phyloP scores from a whole-genome alignment of 2,797 vertebrate species.

The Pogonophryne albipinna region DNA sequence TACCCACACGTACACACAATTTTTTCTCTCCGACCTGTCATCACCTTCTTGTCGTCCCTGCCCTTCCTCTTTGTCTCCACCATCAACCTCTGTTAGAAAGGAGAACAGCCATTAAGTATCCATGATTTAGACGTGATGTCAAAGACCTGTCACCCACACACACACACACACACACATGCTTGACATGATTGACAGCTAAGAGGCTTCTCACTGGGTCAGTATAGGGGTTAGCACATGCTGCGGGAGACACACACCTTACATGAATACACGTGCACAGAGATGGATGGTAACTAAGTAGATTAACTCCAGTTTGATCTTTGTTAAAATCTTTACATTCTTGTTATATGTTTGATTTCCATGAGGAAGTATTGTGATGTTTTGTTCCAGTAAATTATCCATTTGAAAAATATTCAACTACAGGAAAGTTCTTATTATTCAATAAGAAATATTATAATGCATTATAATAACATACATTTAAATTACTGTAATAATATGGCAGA shows the following conservation, averaged over 20 bases:
- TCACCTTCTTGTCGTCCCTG: conserved; percentile 58
- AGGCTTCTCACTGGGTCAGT: conserved; percentile 35
- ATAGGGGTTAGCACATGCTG: conserved; percentile 20
- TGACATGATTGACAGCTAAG: conserved; percentile 54
- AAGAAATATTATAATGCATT: background rate
- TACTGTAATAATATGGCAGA: background rate
- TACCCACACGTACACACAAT: background rate
- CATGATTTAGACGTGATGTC: conserved; percentile 60
- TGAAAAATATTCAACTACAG: background rate
- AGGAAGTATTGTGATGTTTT: background rate
- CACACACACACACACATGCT: conserved; percentile 12
- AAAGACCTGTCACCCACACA: conserved; percentile 44
- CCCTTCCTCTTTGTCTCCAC: conserved; percentile 63
- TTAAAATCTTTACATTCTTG: too few relatives aligned
- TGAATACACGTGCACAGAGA: background rate
- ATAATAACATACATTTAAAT: background rate
- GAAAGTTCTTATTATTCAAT: background rate
- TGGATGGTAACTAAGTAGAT: background rate
- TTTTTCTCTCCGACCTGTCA: conserved; percentile 38
- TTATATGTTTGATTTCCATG: too few relatives aligned
- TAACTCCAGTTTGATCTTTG: background rate
- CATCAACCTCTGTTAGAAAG: conserved; percentile 41
- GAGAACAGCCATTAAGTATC: conserved; percentile 56
- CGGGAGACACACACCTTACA: conserved; percentile 8
- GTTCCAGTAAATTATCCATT: background rate